Percentiles rank a stretch among this genome's conserved stretches.
Evolutionary conservation across 2,113 vertebrate genomes (phyloP).

Genomic region (Calonectris borealis): DNA sequence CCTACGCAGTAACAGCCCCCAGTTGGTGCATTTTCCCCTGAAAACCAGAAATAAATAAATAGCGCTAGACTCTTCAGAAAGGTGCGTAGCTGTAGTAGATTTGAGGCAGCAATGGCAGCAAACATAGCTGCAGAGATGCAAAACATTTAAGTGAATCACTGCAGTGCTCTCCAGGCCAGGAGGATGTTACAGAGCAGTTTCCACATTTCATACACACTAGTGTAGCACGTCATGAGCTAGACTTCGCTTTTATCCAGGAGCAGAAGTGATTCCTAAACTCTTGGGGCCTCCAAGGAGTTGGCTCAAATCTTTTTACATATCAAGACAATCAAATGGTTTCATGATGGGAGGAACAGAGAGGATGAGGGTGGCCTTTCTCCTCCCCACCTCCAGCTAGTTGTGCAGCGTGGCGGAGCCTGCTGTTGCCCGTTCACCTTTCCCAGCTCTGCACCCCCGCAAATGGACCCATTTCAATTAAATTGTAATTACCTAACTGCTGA

Average conservation of each 20-base stretch:
- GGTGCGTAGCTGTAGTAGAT: neutral
- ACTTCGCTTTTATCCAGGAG: neutral
- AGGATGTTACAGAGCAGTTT: neutral
- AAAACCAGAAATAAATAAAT: neutral
- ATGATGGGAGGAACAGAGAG: neutral
- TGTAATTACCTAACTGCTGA: neutral
- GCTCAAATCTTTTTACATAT: neutral
- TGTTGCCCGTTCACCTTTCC: neutral
- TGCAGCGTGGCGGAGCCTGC: rapidly evolving
- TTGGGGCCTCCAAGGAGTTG: neutral
- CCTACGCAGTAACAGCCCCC: neutral
- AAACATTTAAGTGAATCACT: neutral
- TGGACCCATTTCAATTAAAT: neutral
- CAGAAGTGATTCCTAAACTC: neutral
- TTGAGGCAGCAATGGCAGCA: neutral
- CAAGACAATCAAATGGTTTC: neutral
- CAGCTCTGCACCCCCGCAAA: neutral
- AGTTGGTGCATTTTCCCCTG: neutral
- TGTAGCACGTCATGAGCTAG: neutral
- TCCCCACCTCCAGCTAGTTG: neutral
- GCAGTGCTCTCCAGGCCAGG: neutral
- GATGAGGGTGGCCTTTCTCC: neutral
- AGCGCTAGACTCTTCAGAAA: neutral
- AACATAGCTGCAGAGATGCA: neutral
- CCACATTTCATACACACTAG: neutral